Base-by-base conservation (phyloP, 2,797 vertebrate species). In the Poeciliopsis presidionis region DNA sequence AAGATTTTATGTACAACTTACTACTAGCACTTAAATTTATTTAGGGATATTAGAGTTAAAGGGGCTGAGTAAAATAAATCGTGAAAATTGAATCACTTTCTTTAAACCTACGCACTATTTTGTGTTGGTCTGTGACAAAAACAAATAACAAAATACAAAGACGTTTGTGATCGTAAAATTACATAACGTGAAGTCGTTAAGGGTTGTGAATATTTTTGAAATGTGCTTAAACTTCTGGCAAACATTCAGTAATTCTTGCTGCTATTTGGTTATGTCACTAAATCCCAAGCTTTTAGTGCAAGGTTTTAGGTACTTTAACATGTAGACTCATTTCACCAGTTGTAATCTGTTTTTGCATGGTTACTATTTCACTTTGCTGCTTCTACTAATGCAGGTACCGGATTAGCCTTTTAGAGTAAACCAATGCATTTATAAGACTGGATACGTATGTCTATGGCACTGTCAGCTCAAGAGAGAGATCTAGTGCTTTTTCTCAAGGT, bases 401-500 rank as follows among this genome's bases (percentile, higher is more conserved):
- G 86, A 74, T 88, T 88, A 82, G 75, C 74, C 76, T 79, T 82
- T 77, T 86, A 86, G 83, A 90, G 85, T 92, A 91, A 90, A 92
- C 79, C 89, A 90, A 86, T 69, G 85, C 75, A 84, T 91, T 87
- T 86, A 84, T 89, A 79, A 81, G 85, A 92, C 91, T 90, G 86
- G 89, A 77, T 79, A 85, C 69, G 67, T 83, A 82, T 90, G 88
- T 89, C 82, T 78, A 89, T 89, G 91, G 91, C 87, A 87, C 83
- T 81, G 84, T 86, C 82, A 83, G 84, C 81, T 91, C 88, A 70
- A 77, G 73, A 82, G 73, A 36, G 78, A 71, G 82, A 61, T 77
- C 92, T 96, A 99, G 95, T 97, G 98, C 95, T 99, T 99, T 94
- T 97, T 98, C 94, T 99, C 99, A 91, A 99, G 97, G 96, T 99